Percentiles rank a stretch among this genome's conserved stretches.
These are phyloP conservation scores for Anthrax anthrax DNA, from an alignment of 2,888 invertebrate genomes.

Conservation along the genomic window DNA sequence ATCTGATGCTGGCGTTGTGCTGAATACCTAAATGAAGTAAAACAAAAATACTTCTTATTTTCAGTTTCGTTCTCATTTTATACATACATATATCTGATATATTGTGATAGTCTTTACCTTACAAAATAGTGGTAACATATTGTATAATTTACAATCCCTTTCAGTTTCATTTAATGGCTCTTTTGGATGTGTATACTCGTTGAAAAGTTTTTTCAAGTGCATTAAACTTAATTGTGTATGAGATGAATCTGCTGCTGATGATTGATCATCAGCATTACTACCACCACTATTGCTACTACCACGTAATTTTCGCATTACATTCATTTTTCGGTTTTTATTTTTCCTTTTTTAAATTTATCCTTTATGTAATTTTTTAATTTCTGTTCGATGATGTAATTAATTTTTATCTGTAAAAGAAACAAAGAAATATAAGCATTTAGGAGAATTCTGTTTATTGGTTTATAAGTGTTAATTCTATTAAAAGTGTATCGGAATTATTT, in stretches of 20 bases:
- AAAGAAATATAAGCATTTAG: no score
- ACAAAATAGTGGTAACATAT: conserved; percentile 95
- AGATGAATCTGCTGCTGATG: conserved; percentile 46
- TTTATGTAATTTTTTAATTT: no score
- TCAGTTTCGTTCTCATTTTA: no score
- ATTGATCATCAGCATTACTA: conserved; percentile 28
- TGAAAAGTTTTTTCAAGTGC: conserved; percentile 92
- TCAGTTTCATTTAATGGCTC: conserved; percentile 66
- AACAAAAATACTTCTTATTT: neutral
- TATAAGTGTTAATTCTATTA: no score
- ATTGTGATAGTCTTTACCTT: conserved; percentile 66
- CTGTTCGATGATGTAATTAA: no score
- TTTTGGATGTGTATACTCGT: conserved; percentile 82
- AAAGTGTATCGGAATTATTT: no score
- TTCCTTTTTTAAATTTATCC: neutral
- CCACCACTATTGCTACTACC: conserved; percentile 36
- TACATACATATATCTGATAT: no score
- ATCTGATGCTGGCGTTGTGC: conserved; percentile 82
- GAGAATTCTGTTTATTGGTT: no score
- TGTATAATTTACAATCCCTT: conserved; percentile 85
- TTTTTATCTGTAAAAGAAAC: no score
- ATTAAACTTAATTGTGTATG: conserved; percentile 84
- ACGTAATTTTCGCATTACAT: conserved; percentile 85
- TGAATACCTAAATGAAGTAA: conserved; percentile 60
- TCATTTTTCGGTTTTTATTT: conserved; percentile 42